phyloP scores from a whole-genome alignment of 2,113 vertebrate species.

The Calidris pugnax region DNA sequence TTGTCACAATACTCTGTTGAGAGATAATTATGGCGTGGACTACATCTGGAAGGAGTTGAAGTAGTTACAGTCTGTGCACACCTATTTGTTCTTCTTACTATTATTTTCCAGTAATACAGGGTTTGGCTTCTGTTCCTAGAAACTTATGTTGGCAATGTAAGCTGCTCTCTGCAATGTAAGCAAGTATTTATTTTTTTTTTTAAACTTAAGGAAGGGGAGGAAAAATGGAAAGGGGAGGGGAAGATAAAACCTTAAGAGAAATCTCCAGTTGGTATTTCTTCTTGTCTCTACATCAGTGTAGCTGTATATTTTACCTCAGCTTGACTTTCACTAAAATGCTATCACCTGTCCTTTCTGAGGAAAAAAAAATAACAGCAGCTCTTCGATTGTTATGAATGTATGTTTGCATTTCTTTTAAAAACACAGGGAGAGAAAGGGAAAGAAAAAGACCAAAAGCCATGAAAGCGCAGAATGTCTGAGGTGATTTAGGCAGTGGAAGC shows the following conservation, averaged over 20 bases:
- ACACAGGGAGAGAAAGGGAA: background rate
- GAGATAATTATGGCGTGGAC: background rate
- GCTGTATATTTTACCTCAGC: background rate
- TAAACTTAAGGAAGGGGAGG: background rate
- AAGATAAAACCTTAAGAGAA: background rate
- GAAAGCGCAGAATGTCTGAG: background rate
- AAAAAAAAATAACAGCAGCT: background rate
- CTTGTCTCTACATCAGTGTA: background rate
- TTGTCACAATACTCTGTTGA: background rate
- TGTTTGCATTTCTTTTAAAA: background rate
- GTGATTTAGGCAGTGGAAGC: background rate
- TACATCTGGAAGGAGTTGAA: background rate
- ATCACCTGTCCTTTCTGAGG: background rate
- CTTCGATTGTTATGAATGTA: background rate
- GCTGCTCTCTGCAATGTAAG: background rate
- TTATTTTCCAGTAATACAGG: background rate
- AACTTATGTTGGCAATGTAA: background rate
- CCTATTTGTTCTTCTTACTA: background rate
- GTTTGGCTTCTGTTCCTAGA: background rate
- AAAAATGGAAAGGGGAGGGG: accelerated
- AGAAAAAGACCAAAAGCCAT: background rate
- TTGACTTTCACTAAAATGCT: background rate
- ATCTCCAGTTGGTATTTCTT: background rate
- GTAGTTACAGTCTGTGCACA: background rate
- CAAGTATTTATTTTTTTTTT: background rate